Percentiles rank a stretch among this genome's conserved stretches.
These are phyloP conservation scores for Coremacera marginata DNA, from an alignment of 2,888 invertebrate species.

Conservation along the genomic window DNA sequence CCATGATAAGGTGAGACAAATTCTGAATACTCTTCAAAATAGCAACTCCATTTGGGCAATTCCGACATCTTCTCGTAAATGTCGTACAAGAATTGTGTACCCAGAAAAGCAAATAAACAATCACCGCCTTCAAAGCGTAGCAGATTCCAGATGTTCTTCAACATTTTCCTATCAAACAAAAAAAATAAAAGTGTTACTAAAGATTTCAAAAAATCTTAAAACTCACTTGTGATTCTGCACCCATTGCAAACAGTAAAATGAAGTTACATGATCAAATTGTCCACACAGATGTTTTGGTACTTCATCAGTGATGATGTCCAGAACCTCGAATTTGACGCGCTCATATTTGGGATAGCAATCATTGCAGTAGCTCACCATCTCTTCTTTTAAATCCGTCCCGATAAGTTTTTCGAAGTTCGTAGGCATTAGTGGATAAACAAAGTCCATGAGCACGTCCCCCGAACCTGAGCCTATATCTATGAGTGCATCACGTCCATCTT, in stretches of 20 bases:
- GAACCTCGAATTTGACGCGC: slow-evolving; percentile 63
- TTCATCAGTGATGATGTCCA: slow-evolving; percentile 71
- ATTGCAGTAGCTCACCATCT: slow-evolving; percentile 78
- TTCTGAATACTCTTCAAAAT: slow-evolving; percentile 45
- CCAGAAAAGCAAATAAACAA: slow-evolving; percentile 48
- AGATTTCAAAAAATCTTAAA: no score
- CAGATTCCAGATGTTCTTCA: slow-evolving; percentile 46
- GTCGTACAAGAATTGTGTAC: slow-evolving; percentile 44
- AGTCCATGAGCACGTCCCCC: slow-evolving; percentile 76
- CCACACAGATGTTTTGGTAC: slow-evolving; percentile 70
- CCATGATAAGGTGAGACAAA: slow-evolving; percentile 47
- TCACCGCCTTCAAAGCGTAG: slow-evolving; percentile 46
- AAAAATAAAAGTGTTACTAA: no score
- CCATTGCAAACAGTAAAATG: slow-evolving; percentile 85
- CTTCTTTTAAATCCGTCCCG: slow-evolving; percentile 78
- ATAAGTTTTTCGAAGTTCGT: slow-evolving; percentile 70
- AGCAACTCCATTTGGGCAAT: slow-evolving; percentile 43
- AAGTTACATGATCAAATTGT: slow-evolving; percentile 77
- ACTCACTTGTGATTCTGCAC: slow-evolving; percentile 73
- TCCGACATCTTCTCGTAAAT: slow-evolving; percentile 42
- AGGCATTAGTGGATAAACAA: slow-evolving; percentile 75
- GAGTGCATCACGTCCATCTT: slow-evolving; percentile 70
- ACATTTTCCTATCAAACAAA: slow-evolving; percentile 41
- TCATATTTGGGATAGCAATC: slow-evolving; percentile 70
- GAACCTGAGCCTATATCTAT: slow-evolving; percentile 83